Conservation (phyloP, 2,113 vertebrate genomes). For the Microcebus jonahi region DNA sequence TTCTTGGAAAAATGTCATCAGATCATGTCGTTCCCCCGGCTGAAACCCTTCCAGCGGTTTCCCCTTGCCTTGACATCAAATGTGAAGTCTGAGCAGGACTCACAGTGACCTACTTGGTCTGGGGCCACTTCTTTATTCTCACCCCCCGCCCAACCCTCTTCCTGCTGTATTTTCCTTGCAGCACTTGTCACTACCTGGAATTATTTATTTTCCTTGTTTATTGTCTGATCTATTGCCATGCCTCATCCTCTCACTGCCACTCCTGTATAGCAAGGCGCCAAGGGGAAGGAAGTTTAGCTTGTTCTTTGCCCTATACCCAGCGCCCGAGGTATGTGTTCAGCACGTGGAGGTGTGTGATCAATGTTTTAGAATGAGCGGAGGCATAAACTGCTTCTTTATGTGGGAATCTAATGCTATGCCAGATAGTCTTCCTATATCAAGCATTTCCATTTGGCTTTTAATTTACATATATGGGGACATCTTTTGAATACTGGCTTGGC, state of each 20-base stretch:
- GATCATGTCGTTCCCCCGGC: not conserved
- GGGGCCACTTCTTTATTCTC: not conserved
- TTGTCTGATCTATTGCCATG: not conserved
- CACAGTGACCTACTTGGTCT: not conserved
- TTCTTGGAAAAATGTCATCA: not conserved
- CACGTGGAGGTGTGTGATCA: not conserved
- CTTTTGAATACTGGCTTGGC: not conserved
- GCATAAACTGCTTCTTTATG: no score
- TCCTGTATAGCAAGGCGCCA: not conserved
- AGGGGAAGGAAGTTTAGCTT: not conserved
- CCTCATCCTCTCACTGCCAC: fast-evolving
- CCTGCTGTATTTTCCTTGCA: not conserved
- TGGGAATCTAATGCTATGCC: not conserved
- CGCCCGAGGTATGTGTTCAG: not conserved
- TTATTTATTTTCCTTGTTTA: not conserved
- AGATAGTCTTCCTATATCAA: not conserved
- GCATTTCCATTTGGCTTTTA: not conserved
- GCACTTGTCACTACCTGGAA: not conserved
- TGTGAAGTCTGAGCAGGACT: not conserved
- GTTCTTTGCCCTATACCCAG: not conserved
- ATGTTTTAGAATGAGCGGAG: not conserved
- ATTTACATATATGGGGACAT: not conserved
- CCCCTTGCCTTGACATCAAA: not conserved
- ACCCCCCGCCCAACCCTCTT: not conserved
- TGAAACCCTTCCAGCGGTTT: not conserved